Percentiles rank a stretch among this genome's conserved stretches.
Evolutionary conservation across 2,888 invertebrate species (phyloP).

Genomic region (Celastrina argiolus): DNA sequence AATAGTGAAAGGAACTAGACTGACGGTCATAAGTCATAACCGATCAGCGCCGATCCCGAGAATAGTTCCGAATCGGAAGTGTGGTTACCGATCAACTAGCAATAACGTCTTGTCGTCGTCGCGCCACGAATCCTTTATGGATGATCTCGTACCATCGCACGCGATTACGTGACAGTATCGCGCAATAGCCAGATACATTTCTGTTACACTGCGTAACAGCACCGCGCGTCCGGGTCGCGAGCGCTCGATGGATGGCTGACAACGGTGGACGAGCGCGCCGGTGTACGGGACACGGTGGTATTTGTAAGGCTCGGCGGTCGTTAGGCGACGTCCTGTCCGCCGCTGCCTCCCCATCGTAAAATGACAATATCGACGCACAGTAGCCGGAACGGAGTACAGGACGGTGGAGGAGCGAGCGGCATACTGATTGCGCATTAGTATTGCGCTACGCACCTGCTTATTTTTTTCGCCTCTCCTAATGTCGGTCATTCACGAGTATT

Average conservation of each 20-base stretch:
- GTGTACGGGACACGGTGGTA: slow-evolving; percentile 68
- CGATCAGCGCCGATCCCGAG: slow-evolving; percentile 59
- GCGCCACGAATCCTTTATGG: slow-evolving; percentile 72
- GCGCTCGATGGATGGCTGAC: slow-evolving; percentile 61
- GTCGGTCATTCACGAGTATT: slow-evolving; percentile 75
- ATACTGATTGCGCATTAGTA: slow-evolving; percentile 77
- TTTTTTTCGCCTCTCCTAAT: slow-evolving; percentile 74
- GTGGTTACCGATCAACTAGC: slow-evolving; percentile 69
- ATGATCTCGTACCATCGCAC: slow-evolving; percentile 42
- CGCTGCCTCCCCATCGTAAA: slow-evolving; percentile 69
- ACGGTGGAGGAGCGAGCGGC: slow-evolving; percentile 69
- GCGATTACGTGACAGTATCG: slow-evolving; percentile 28
- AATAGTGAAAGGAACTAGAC: slow-evolving; percentile 28
- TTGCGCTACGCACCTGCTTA: slow-evolving; percentile 74
- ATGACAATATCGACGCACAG: slow-evolving; percentile 77
- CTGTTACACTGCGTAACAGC: slow-evolving; percentile 44
- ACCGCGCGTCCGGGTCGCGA: slow-evolving; percentile 43
- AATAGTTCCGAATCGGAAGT: slow-evolving; percentile 78
- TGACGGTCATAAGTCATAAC: slow-evolving; percentile 41
- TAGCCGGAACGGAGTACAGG: slow-evolving; percentile 78
- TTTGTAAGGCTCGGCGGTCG: slow-evolving; percentile 70
- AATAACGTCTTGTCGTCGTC: slow-evolving; percentile 73
- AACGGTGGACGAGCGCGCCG: slow-evolving; percentile 53
- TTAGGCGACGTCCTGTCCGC: slow-evolving; percentile 76
- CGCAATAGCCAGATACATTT: slow-evolving; percentile 48